Conservation (phyloP, 1,140 invertebrate genomes). For the Drosophila virilis region DNA sequence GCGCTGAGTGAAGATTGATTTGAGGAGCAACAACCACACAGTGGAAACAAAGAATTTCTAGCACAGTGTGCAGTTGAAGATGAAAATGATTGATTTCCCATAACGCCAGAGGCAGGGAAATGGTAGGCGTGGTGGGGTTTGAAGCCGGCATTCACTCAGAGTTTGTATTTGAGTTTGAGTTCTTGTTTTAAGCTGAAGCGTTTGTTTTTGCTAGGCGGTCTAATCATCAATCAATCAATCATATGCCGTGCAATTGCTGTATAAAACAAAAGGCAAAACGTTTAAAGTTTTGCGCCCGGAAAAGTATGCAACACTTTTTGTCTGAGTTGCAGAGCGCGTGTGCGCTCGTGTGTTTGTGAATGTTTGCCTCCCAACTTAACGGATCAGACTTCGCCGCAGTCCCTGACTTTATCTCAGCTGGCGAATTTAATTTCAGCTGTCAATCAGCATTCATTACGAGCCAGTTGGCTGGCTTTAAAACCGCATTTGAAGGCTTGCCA, state of each 20-base stretch:
- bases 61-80: conserved; percentile 66
- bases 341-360: conserved; percentile 18
- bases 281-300: conserved; percentile 33
- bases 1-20: conserved; percentile 63
- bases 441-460: conserved; percentile 58
- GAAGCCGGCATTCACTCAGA: conserved; percentile 39
- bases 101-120: conserved; percentile 44
- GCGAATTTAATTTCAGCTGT: conserved; percentile 54
- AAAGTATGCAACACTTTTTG: conserved; percentile 41
- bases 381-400: conserved; percentile 5
- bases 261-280: conserved; percentile 53
- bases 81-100: conserved; percentile 74
- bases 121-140: background rate
- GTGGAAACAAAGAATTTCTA: conserved; percentile 25
- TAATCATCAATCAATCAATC: conserved; percentile 78
- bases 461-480: conserved; percentile 37
- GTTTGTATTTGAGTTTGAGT: conserved; percentile 54
- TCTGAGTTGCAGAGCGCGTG: conserved; percentile 30
- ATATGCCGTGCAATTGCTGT: conserved; percentile 54
- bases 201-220: conserved; percentile 23
- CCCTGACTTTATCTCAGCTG: conserved; percentile 15
- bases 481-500: conserved; percentile 30
- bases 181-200: conserved; percentile 56
- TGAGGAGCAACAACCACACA: conserved; percentile 33
- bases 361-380: conserved; percentile 20